Evolutionary conservation across 2,888 invertebrate genomes (phyloP).

Genomic region (Protonemura montana): DNA sequence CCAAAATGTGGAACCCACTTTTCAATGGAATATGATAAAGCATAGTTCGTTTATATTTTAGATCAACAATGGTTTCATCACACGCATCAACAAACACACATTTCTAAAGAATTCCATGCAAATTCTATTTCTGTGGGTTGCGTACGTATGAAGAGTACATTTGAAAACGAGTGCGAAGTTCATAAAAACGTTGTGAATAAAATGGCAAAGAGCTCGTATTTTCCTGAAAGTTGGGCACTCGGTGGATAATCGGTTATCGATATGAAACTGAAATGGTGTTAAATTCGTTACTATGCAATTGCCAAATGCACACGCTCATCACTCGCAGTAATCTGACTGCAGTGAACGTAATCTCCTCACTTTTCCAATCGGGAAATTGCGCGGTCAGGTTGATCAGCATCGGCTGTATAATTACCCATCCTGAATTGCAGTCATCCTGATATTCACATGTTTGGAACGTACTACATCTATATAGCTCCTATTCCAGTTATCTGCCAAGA

Average conservation of each 20-base stretch:
- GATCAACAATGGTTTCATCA: neutral
- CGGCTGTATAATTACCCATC: too few species aligned
- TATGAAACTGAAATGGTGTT: neutral
- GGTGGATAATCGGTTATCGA: neutral
- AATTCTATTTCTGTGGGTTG: neutral
- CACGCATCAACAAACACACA: neutral
- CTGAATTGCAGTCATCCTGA: too few species aligned
- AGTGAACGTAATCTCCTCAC: too few species aligned
- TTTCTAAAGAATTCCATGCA: neutral
- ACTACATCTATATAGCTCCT: too few species aligned
- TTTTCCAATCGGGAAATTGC: too few species aligned
- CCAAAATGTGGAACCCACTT: neutral
- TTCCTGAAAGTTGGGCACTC: neutral
- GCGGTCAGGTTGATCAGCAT: too few species aligned
- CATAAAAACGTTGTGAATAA: neutral
- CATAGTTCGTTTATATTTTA: neutral
- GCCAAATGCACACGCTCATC: too few species aligned
- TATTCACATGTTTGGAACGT: too few species aligned
- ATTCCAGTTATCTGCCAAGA: too few species aligned
- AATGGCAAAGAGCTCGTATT: neutral
- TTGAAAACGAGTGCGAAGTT: neutral
- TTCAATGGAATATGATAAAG: neutral
- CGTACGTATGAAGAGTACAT: neutral
- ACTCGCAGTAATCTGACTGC: too few species aligned
- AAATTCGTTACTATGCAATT: neutral